A percentile compares a stretch with the other conserved stretches of the same genome.
These are phyloP conservation scores for Tridacna crocea DNA, from an alignment of 2,888 invertebrate species.

Conservation along the genomic window DNA sequence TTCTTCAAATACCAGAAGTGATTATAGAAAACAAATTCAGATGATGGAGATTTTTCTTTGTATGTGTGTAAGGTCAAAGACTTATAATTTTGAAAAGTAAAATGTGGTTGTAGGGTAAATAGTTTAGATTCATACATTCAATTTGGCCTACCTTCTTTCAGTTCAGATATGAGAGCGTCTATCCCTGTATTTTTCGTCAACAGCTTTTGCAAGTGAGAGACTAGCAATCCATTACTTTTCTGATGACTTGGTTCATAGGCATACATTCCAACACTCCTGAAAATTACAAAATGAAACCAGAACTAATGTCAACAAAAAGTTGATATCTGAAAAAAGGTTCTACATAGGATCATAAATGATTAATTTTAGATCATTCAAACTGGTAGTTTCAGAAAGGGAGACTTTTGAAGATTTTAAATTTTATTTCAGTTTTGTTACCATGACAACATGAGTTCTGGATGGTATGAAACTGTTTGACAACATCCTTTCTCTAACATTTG, in stretches of 20 bases:
- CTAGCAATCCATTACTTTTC: constrained; percentile 70
- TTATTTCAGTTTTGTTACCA: too few species aligned
- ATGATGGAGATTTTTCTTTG: neutral
- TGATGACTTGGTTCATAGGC: constrained; percentile 71
- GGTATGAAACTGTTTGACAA: too few species aligned
- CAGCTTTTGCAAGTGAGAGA: constrained; percentile 68
- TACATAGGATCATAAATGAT: too few species aligned
- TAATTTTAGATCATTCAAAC: too few species aligned
- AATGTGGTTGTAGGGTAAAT: neutral
- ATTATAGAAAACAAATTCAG: too few species aligned
- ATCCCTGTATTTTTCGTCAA: constrained; percentile 60
- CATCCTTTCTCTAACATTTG: too few species aligned
- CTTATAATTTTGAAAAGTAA: neutral
- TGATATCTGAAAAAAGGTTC: neutral
- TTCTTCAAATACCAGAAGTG: too few species aligned
- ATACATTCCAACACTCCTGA: constrained; percentile 74
- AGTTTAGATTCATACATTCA: neutral
- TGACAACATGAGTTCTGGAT: too few species aligned
- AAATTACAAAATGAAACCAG: constrained; percentile 24
- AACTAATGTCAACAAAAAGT: neutral
- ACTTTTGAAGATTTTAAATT: too few species aligned
- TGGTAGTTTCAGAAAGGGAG: too few species aligned
- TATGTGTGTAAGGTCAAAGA: neutral
- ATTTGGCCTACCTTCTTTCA: constrained; percentile 70
- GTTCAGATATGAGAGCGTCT: constrained; percentile 67